These are phyloP conservation scores for Natrix natrix DNA, from an alignment of 2,797 vertebrate genomes.

Conservation along the genomic window DNA sequence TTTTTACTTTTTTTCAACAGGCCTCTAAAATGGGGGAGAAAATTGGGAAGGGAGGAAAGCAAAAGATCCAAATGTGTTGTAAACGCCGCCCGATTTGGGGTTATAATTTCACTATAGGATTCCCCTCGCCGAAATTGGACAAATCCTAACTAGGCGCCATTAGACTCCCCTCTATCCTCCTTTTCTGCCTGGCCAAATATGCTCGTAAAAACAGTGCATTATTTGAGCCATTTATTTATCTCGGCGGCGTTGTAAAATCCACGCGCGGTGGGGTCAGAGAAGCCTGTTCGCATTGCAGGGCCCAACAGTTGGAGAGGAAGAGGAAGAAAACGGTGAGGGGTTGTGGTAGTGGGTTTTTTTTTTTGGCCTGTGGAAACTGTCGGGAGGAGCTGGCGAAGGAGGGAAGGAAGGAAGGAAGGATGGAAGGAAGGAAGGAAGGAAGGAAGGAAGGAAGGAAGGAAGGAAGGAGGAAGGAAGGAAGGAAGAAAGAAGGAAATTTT, in stretches of 20 bases:
- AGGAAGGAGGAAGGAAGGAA: no score
- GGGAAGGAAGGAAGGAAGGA: background rate
- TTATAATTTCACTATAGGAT: background rate
- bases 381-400: background rate
- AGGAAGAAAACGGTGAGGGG: background rate
- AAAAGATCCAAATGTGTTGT: background rate
- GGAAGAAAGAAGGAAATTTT: background rate
- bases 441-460: background rate
- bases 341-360: background rate
- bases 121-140: background rate
- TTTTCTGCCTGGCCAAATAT: background rate
- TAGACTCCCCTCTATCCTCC: fast-evolving
- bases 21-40: background rate
- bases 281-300: background rate
- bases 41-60: background rate
- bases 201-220: background rate
- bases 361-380: background rate
- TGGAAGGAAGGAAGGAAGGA: background rate
- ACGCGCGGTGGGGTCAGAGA: background rate
- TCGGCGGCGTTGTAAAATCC: background rate
- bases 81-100: background rate
- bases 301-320: background rate
- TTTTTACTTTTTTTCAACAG: background rate
- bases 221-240: background rate
- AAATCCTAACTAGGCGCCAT: background rate